Conservation (phyloP, 92 coral and sea anemone genomes). For the Porites lobata region DNA sequence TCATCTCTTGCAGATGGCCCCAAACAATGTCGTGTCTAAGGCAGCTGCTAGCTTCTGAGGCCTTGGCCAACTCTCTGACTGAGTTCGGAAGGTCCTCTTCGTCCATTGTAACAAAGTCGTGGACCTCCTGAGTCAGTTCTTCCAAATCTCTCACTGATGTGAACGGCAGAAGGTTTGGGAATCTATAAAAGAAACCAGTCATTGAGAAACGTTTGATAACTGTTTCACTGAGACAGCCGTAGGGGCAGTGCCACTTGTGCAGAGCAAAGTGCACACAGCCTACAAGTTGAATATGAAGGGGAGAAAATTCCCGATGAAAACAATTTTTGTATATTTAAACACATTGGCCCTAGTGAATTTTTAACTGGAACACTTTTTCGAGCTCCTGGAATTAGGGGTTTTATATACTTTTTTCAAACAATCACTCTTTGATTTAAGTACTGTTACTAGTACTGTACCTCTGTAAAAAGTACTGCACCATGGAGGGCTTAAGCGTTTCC, state of each 20-base stretch:
- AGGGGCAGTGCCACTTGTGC: slow-evolving; percentile 22
- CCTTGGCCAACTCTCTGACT: slow-evolving; percentile 35
- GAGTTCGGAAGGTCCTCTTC: slow-evolving; percentile 26
- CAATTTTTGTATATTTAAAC: slow-evolving; percentile 7
- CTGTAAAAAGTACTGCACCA: slow-evolving; percentile 63
- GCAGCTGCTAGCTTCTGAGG: slow-evolving; percentile 23
- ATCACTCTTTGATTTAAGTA: not conserved
- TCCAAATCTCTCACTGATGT: slow-evolving; percentile 46
- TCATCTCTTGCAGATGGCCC: slow-evolving; percentile 47
- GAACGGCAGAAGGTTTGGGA: slow-evolving; percentile 70
- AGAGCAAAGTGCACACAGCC: slow-evolving; percentile 43
- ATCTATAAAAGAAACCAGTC: slow-evolving; percentile 53
- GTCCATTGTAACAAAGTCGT: slow-evolving; percentile 42
- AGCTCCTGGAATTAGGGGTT: slow-evolving; percentile 25
- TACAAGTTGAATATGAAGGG: slow-evolving; percentile 34
- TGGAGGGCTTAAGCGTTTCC: slow-evolving; percentile 27
- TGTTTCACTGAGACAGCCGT: slow-evolving; percentile 48
- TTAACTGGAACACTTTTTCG: not conserved
- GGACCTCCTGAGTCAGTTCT: slow-evolving; percentile 50
- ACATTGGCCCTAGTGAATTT: not conserved
- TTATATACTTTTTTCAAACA: slow-evolving; percentile 32
- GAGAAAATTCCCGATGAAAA: slow-evolving; percentile 9
- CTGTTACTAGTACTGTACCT: slow-evolving; percentile 43
- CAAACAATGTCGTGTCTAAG: slow-evolving; percentile 62
- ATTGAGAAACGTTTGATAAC: slow-evolving; percentile 20